A percentile compares a stretch with the other conserved stretches of the same genome.
These are phyloP conservation scores for Tribolium freemani DNA, from an alignment of 2,888 invertebrate species.

Conservation along the genomic window DNA sequence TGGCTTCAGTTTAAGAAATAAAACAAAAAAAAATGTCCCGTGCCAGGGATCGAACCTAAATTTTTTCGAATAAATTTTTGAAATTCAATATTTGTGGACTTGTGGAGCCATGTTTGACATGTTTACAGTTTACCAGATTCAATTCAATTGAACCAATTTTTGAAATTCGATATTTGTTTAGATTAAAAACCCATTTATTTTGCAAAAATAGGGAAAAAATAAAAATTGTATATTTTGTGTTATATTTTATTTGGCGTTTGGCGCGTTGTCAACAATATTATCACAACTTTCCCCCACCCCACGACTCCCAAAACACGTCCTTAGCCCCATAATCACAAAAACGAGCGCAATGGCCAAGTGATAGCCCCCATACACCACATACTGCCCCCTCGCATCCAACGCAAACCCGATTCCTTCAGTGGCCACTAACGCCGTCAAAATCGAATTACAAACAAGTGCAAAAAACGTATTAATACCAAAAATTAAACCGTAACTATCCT, in stretches of 20 bases:
- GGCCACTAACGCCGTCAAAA: slow-evolving; percentile 29
- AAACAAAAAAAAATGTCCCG: too few relatives aligned
- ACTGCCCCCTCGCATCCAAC: slow-evolving; percentile 35
- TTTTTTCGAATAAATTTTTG: too few relatives aligned
- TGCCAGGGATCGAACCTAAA: too few relatives aligned
- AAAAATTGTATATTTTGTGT: too few relatives aligned
- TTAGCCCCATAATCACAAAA: slow-evolving; percentile 27
- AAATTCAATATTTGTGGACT: too few relatives aligned
- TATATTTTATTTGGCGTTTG: not conserved
- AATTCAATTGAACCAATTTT: too few relatives aligned
- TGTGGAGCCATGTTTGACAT: too few relatives aligned
- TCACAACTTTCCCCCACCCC: not conserved
- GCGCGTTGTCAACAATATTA: not conserved
- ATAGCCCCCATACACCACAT: slow-evolving; percentile 41
- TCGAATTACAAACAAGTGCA: slow-evolving; percentile 70
- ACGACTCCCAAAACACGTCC: slow-evolving; percentile 3
- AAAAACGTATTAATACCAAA: slow-evolving; percentile 90
- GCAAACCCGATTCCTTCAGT: slow-evolving; percentile 34
- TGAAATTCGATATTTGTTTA: too few relatives aligned
- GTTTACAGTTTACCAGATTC: too few relatives aligned
- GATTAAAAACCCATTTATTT: too few relatives aligned
- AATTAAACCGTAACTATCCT: slow-evolving; percentile 88
- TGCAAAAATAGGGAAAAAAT: too few relatives aligned
- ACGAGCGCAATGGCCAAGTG: slow-evolving; percentile 29
- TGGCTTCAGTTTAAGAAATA: too few relatives aligned